These are phyloP conservation scores for Vesta saturnalis DNA, from an alignment of 2,888 invertebrate genomes.

Conservation along the genomic window DNA sequence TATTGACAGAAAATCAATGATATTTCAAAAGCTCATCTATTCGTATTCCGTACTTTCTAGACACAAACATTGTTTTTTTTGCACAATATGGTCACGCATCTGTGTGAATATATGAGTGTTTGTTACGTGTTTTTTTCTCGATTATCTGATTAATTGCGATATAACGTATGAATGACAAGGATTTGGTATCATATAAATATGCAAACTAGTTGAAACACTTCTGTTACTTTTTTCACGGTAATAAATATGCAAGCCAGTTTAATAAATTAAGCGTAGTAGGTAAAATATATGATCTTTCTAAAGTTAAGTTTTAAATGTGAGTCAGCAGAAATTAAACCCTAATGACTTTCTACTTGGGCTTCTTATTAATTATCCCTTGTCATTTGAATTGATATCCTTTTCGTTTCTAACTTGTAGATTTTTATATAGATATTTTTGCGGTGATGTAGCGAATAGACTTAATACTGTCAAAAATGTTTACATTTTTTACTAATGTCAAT, in stretches of 20 bases:
- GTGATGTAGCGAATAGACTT: too few species aligned
- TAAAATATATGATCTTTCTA: not conserved
- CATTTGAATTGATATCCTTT: not conserved
- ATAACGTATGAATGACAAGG: too few species aligned
- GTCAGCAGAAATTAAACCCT: not conserved
- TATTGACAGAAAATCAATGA: conserved; percentile 27
- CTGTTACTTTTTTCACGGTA: too few species aligned
- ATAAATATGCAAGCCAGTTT: too few species aligned
- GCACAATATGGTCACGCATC: conserved; percentile 16
- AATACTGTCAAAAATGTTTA: too few species aligned
- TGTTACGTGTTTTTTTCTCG: not conserved
- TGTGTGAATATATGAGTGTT: conserved; percentile 9
- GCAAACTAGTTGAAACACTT: too few species aligned
- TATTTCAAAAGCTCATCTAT: conserved; percentile 21
- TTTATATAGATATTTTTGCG: too few species aligned
- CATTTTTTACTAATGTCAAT: too few species aligned
- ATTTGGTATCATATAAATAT: too few species aligned
- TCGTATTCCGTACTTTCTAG: conserved; percentile 15
- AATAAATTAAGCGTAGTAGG: not conserved
- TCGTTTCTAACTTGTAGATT: not conserved
- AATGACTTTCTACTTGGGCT: not conserved
- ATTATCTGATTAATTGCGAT: too few species aligned
- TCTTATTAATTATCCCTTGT: not conserved
- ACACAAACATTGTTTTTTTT: conserved; percentile 18
- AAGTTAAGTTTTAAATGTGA: not conserved